Evolutionary conservation across 1,140 invertebrate species (phyloP), one percentile per base, ranked within the genome.

Genomic region (Drosophila micromelanica): DNA sequence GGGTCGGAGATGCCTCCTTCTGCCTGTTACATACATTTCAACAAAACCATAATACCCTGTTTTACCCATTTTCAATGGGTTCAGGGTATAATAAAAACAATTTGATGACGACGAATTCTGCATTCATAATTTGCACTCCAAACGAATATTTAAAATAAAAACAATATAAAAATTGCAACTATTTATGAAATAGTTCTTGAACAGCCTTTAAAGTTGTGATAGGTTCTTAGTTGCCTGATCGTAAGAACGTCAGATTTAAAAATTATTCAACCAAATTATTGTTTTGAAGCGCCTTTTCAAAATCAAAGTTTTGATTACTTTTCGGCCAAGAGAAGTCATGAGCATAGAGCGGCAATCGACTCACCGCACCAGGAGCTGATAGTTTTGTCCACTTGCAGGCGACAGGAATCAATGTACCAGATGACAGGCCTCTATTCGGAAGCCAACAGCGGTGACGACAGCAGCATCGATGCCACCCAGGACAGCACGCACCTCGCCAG

Each of bases 391-490:
- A 48, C 2, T 90, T 90, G 57, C 77, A 94, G 96, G 84, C 94
- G 96, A 86, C 96, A 96, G 93, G 96, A 97, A 92, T 96, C 96
- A 76, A 96, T 96, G 95, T 97, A 97, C 92, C 95, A 96, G 35
- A 96, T 97, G 96, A 97, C 96, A 17, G 96, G 96, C n/a, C 93
- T 97, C 13, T 97, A 97, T 90, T 95, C 95, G 46, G 96, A 96
- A 75, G 94, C 94, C 12, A 93, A 94, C 32, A 93, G 93, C 54
- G 93, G 93, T 60, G 94, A 94, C 63, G 94, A 93, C 46, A 93
- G 92, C 51, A 93, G 92, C 65, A 91, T 92, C 60, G 93, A 93
- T 69, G 91, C 78, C 15, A 76, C 70, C n/a, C 73, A 84, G 13
- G 85, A 20, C 23, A 51, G 27, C 48, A 42, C 67, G 1, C 64